Percentiles rank a stretch among this genome's conserved stretches.
Evolutionary conservation across 2,888 invertebrate genomes (phyloP).

Genomic region (Polyommatus iphigenia): DNA sequence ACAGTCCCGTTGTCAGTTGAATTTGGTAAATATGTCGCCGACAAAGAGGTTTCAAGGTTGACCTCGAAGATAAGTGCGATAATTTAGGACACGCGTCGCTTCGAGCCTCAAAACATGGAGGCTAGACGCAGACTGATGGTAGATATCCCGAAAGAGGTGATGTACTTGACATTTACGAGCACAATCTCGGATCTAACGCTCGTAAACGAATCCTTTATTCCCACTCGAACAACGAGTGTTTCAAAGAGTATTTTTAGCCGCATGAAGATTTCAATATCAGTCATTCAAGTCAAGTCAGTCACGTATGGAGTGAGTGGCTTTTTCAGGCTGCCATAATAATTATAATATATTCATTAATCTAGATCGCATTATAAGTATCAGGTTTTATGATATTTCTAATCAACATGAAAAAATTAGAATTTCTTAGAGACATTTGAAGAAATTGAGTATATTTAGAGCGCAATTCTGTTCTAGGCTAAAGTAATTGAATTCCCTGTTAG

Average conservation of each 20-base stretch:
- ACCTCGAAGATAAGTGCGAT: conserved; percentile 73
- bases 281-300: too few species aligned
- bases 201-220: conserved; percentile 15
- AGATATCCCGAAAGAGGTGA: conserved; percentile 36
- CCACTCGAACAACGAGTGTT: neutral
- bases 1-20: conserved; percentile 54
- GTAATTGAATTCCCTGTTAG: conserved; percentile 36
- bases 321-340: neutral
- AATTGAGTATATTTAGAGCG: neutral
- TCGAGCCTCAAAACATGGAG: conserved; percentile 53
- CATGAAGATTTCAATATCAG: neutral
- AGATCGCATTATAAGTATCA: too few species aligned
- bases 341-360: too few species aligned
- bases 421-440: neutral
- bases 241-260: neutral
- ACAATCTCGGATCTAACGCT: conserved; percentile 36
- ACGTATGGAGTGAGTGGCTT: neutral
- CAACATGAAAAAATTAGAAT: neutral
- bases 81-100: conserved; percentile 64
- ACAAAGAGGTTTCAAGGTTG: conserved; percentile 72
- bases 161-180: conserved; percentile 33
- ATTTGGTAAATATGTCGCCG: conserved; percentile 65
- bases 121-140: conserved; percentile 38
- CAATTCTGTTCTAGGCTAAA: conserved; percentile 34
- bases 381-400: too few species aligned